phyloP scores from a whole-genome alignment of 2,888 invertebrate species.

The Patella pellucida region DNA sequence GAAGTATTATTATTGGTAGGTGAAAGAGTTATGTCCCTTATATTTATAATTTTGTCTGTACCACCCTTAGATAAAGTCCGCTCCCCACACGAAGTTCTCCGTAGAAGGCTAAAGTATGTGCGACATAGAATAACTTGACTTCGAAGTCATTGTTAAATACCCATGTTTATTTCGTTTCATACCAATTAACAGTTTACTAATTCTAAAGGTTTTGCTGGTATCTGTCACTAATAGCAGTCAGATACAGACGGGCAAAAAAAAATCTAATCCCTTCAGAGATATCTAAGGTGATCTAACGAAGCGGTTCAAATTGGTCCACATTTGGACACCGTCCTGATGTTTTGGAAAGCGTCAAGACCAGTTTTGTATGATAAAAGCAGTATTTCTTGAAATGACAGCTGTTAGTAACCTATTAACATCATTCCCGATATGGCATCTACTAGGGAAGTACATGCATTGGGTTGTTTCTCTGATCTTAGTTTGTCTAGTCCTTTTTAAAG shows the following conservation, averaged over 20 bases:
- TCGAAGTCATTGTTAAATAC: background rate
- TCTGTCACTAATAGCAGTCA: background rate
- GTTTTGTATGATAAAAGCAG: background rate
- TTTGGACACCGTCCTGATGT: background rate
- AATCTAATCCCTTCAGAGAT: background rate
- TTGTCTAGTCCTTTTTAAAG: background rate
- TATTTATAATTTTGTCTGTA: background rate
- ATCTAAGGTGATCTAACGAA: background rate
- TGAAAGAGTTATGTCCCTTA: background rate
- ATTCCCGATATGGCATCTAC: background rate
- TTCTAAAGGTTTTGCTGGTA: background rate
- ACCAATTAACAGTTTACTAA: background rate
- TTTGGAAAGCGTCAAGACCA: background rate
- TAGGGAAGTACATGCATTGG: no score
- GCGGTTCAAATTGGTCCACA: background rate
- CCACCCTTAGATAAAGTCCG: background rate
- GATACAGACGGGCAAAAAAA: background rate
- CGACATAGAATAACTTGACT: background rate
- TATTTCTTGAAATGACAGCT: background rate
- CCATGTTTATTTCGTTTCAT: background rate
- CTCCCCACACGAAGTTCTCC: background rate
- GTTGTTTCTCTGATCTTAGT: background rate
- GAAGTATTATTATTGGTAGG: background rate
- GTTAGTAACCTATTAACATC: background rate
- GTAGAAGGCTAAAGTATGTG: background rate